Evolutionary conservation across 2,113 vertebrate genomes (phyloP), one percentile per base, ranked within the genome.

Genomic region (Eretmochelys imbricata): DNA sequence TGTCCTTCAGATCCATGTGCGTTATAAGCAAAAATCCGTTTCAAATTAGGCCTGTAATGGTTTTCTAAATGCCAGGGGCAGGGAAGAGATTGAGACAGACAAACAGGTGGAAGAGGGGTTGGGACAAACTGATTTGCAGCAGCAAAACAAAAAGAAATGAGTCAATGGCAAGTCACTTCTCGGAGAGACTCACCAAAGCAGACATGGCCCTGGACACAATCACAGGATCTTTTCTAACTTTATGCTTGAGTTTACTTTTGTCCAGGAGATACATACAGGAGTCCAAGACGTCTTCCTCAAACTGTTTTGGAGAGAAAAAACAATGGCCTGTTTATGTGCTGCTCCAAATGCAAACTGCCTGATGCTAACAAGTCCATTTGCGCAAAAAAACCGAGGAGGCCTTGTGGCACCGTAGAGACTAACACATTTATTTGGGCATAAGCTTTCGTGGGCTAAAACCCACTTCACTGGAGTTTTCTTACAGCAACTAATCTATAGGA

Each of bases 261-360:
- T 95, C 91, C 89, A 98, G 89, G 72, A 98, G 96, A 81, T 91
- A 94, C 80, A 98, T 93, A 94, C 97, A 98, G 86, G 96, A 92
- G 0, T 97, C 97, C 94, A 98, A 87, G 75, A 98, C 0, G 0
- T 76, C 76, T 13, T 97, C 95, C 91, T 98, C 98, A 95, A 97
- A 97, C 98, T 98, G 84, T 93, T 93, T 90, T 31, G 46, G 69
- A 22, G 49, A 81, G 75, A 89, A 88, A 87, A 65, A 93, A 51
- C 1, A 12, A 84, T 85, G 88, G 83, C 8, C 11, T 20, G 62
- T 69, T 85, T 42, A 89, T 2, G 35, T 0, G 0, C 7, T 0
- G 0, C 16, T 82, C 5, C 85, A 38, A 93, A 0, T 5, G 85
- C 24, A 54, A 92, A 85, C 79, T 89, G 25, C 57, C 84, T 50